Evolutionary conservation across 2,888 invertebrate species (phyloP), one percentile per base, ranked within the genome.

Genomic region (Altica lythri): DNA sequence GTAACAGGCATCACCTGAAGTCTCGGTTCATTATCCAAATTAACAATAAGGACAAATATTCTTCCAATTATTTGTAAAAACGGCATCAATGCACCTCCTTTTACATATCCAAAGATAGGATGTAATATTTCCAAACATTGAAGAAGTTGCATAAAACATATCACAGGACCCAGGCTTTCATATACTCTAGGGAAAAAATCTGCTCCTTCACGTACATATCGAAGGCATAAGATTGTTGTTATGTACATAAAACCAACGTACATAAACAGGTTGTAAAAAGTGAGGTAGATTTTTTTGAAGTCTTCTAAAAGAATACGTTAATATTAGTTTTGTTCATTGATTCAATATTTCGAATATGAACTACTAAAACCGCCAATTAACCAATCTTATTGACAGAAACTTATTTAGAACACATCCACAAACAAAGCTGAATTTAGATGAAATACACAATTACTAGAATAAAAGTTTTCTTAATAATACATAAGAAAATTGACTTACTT

Each of bases 41-140:
- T 86, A 4, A 82, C 79, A 71, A 95, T 92, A 32, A 96, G 76
- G 3, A 75, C 65, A 35, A 73, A 66, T 60, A 93, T 81, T 34
- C 95, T 81, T 0, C 93, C 95, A 18, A 82, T 79, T 18, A 91
- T 85, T 82, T 96, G 95, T 46, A 92, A 60, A 43, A 90, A 80
- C 1, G 94, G 86, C 13, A 89, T 79, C 1, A 90, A 44, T 0
- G 83, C 77, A 10, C 86, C 83, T 14, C 92, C 90, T 79, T 85
- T 89, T 1, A 94, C 92, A 69, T 93, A 91, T 1, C 94, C 92
- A 71, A 95, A 86, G 38, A 95, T 67, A 0, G 95, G 90, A 80
- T 96, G 93, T 79, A 95, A 80, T 1, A 95, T 86, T 79, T 96
- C 96, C 57, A 96, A 73, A 66, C 89, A 85, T 75, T 94, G 92